Conservation (phyloP, 1,140 invertebrate species). For the Drosophila triauraria region DNA sequence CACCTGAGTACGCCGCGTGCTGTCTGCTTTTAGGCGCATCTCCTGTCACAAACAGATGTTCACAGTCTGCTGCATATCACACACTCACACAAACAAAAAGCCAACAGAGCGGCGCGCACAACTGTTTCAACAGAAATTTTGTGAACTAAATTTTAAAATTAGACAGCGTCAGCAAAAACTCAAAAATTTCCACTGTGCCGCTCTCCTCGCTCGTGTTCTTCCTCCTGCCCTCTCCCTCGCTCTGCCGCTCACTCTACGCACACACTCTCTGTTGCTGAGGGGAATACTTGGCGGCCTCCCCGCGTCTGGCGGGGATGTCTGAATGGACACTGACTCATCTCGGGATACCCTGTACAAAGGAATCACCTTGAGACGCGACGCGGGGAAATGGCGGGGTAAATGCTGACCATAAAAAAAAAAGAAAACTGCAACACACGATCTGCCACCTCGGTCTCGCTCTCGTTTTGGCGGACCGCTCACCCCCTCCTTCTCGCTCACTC, state of each 20-base stretch:
- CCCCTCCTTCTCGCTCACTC: conserved; percentile 23
- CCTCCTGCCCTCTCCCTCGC: conserved; percentile 5
- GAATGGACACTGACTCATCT: conserved; percentile 38
- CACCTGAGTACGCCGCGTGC: conserved; percentile 3
- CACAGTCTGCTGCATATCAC: not conserved
- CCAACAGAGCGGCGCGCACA: conserved; percentile 19
- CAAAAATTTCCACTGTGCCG: conserved; percentile 59
- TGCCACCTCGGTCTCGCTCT: conserved; percentile 16
- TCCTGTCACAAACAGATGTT: conserved; percentile 28
- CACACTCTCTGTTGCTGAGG: conserved; percentile 36
- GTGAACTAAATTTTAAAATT: conserved; percentile 51
- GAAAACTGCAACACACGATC: conserved; percentile 52
- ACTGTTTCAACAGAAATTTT: conserved; percentile 62
- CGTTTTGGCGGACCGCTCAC: not conserved
- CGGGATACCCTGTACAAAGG: conserved; percentile 39
- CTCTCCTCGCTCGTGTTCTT: conserved; percentile 16
- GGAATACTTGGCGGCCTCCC: conserved; percentile 11
- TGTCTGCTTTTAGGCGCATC: conserved; percentile 15
- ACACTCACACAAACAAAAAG: conserved; percentile 6
- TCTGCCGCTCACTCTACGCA: not conserved
- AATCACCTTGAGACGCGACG: conserved; percentile 27
- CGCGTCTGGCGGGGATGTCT: conserved; percentile 5
- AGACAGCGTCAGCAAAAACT: conserved; percentile 55
- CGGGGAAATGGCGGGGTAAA: conserved; percentile 18
- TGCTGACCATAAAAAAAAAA: not conserved